These are phyloP conservation scores for Papilio demoleus DNA, from an alignment of 2,888 invertebrate genomes.

Conservation along the genomic window DNA sequence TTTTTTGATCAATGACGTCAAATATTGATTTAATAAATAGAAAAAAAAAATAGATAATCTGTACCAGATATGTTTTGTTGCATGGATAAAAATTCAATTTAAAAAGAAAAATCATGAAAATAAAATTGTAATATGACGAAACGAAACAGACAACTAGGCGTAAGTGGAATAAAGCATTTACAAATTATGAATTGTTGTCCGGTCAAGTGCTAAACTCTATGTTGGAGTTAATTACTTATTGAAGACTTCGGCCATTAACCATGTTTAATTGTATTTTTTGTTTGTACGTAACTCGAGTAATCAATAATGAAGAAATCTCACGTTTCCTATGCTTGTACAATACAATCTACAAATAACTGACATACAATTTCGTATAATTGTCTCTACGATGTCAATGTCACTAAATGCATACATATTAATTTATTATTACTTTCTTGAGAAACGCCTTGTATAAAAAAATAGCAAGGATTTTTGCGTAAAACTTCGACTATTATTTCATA, in stretches of 20 bases:
- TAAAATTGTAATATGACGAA: constrained; percentile 42
- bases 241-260: constrained; percentile 48
- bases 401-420: too few species aligned
- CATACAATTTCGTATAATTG: too few species aligned
- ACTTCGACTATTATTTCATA: constrained; percentile 6
- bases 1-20: constrained; percentile 24
- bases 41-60: neutral
- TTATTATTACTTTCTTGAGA: neutral
- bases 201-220: constrained; percentile 61
- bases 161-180: constrained; percentile 38
- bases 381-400: too few species aligned
- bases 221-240: constrained; percentile 52
- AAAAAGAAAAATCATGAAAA: too few species aligned
- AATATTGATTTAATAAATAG: constrained; percentile 1
- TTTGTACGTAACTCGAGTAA: constrained; percentile 5
- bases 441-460: constrained; percentile 6
- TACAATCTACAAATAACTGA: too few species aligned
- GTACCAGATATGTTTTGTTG: too few species aligned
- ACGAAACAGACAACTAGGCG: neutral
- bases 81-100: neutral
- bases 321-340: too few species aligned
- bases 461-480: constrained; percentile 8
- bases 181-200: constrained; percentile 76
- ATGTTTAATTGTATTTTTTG: constrained; percentile 50
- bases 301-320: constrained; percentile 20